Conservation (phyloP, 2,797 vertebrate genomes). For the Oreochromis mossambicus region DNA sequence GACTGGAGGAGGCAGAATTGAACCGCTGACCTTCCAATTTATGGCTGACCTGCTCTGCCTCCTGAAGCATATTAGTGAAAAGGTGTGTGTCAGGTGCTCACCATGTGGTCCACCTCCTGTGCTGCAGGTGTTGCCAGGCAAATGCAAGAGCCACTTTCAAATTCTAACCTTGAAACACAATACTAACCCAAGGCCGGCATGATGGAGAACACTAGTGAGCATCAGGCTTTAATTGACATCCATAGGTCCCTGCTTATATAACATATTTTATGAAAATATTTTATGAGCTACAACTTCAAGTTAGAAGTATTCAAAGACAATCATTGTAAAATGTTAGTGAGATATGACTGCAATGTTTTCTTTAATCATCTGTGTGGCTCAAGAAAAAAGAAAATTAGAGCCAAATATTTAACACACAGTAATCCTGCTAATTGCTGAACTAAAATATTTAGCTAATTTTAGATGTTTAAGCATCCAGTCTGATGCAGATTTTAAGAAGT, state of each 20-base stretch:
- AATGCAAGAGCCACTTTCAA: constrained; percentile 15
- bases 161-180: constrained; percentile 29
- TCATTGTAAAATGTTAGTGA: not conserved
- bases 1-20: not conserved
- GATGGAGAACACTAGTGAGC: constrained; percentile 4
- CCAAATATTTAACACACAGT: not conserved
- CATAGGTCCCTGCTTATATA: not conserved
- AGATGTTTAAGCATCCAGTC: not conserved
- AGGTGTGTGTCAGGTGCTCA: constrained; percentile 13
- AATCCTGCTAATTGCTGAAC: not conserved
- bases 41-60: not conserved
- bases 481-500: not conserved
- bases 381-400: not conserved
- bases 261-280: not conserved
- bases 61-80: not conserved
- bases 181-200: not conserved
- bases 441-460: not conserved
- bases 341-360: not conserved
- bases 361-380: not conserved
- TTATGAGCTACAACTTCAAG: not conserved
- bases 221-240: not conserved
- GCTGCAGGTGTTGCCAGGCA: constrained; percentile 7
- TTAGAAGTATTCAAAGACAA: not conserved
- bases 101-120: not conserved
- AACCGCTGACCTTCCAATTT: not conserved